These are phyloP conservation scores for Adrianichthys oophorus DNA, from an alignment of 2,797 vertebrate species.

Conservation along the genomic window DNA sequence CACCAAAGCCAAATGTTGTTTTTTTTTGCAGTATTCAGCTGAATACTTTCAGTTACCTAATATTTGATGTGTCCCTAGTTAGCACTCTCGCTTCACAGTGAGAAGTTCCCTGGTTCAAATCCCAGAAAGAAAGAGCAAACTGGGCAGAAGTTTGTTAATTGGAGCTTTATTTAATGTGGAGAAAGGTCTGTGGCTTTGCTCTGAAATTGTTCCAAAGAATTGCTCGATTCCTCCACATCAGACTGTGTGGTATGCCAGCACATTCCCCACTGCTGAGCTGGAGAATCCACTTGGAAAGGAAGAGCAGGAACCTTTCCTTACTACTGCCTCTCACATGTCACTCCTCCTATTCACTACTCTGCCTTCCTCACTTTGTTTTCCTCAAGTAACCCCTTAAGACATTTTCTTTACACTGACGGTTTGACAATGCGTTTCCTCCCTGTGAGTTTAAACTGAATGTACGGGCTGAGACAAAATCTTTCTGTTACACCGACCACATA, in stretches of 20 bases:
- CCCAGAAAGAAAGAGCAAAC: too few species aligned
- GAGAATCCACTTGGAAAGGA: conserved; percentile 73
- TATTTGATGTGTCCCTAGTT: too few species aligned
- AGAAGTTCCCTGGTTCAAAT: too few species aligned
- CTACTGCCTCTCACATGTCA: conserved; percentile 30
- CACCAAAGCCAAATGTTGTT: too few species aligned
- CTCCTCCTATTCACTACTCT: conserved; percentile 43
- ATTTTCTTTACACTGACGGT: conserved; percentile 11
- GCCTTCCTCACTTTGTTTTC: conserved; percentile 29
- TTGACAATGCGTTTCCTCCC: too few species aligned
- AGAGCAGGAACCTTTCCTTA: conserved; percentile 67
- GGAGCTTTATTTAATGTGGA: not conserved
- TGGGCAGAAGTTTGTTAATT: too few species aligned
- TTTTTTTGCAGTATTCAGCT: too few species aligned
- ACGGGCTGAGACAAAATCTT: conserved; percentile 2
- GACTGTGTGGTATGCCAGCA: conserved; percentile 85
- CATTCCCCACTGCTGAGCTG: conserved; percentile 93
- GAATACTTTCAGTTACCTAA: too few species aligned
- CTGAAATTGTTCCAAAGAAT: conserved; percentile 72
- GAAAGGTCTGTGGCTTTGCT: conserved; percentile 2
- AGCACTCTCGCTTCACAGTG: too few species aligned
- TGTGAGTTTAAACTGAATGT: too few species aligned
- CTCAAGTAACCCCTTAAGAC: conserved; percentile 25
- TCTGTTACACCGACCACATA: conserved; percentile 15
- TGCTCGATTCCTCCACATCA: conserved; percentile 86